Evolutionary conservation across 2,888 invertebrate genomes (phyloP), one percentile per base, ranked within the genome.

Genomic region (Melanostoma scalare): DNA sequence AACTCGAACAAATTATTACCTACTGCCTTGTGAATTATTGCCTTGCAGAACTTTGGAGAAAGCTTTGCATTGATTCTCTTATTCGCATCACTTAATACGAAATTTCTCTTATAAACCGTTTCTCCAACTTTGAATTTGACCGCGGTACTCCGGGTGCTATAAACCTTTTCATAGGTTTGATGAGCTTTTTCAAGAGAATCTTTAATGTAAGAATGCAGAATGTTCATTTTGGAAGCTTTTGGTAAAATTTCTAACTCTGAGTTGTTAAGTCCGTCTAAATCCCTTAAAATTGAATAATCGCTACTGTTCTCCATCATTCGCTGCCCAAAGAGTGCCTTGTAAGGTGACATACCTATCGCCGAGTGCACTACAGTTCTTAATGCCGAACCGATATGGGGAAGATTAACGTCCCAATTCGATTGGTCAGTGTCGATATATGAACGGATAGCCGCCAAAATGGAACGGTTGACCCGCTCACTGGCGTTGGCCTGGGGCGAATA

Each of bases 401-500:
- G 35, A 6, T 53, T n/a, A n/a, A 35, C 33, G 6, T 53, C 52
- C 52, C 52, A 53, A 35, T 35, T 35, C 2, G 10, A 6, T 50
- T 50, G 50, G 10, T 50, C 31, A 8, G 50, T n/a, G 8, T 50
- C 31, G 8, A 50, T 50, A 31, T 50, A 31, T 6, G 31, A 50
- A 50, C 50, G 50, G 9, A 50, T 50, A 2, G 50, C 50, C 31
- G 30, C 20, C 20, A 20, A 20, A 42, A 42, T 2, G 6, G 58
- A 58, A n/a, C 40, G 6, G 9, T 58, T 58, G 20, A 38, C 8
- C 8, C 61, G 6, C 35, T 61, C 61, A 20, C 46, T 46, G 3
- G 46, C n/a, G 6, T 56, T 56, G n/a, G 56, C 36, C 30, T 56
- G 55, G 0, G 55, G 10, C 6, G 55, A 56, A 9, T 61, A 30